These are phyloP conservation scores for Adoxophyes honmai DNA, from an alignment of 1,140 invertebrate genomes.

Conservation along the genomic window DNA sequence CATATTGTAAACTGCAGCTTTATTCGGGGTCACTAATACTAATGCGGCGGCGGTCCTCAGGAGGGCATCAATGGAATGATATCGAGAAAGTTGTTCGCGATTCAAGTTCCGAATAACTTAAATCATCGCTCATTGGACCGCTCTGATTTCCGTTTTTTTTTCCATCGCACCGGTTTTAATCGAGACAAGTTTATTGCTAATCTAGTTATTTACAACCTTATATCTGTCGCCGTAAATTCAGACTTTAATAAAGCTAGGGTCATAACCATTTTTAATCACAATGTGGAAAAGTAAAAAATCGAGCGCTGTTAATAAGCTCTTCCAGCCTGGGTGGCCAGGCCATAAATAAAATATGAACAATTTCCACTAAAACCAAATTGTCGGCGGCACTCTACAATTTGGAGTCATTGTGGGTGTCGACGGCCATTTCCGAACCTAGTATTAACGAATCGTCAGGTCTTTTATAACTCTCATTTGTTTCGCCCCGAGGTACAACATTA, in stretches of 20 bases:
- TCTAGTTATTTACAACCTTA: background rate
- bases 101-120: slow-evolving; percentile 47
- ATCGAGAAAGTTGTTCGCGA: slow-evolving; percentile 56
- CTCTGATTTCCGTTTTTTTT: slow-evolving; percentile 45
- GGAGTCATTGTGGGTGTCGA: slow-evolving; percentile 23
- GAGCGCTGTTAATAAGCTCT: background rate
- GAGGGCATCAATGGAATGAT: slow-evolving; percentile 37
- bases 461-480: slow-evolving; percentile 63
- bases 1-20: slow-evolving; percentile 23
- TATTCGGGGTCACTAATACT: slow-evolving; percentile 37
- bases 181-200: slow-evolving; percentile 5
- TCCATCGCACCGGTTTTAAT: slow-evolving; percentile 35
- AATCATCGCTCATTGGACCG: slow-evolving; percentile 47
- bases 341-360: slow-evolving; percentile 4
- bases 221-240: background rate
- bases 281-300: background rate
- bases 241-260: background rate
- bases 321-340: background rate
- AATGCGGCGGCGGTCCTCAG: slow-evolving; percentile 41
- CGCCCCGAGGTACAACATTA: slow-evolving; percentile 64
- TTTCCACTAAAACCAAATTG: slow-evolving; percentile 6
- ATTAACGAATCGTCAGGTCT: slow-evolving; percentile 49
- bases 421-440: slow-evolving; percentile 20
- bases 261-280: too few relatives aligned
- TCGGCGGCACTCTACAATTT: slow-evolving; percentile 12